Percentiles rank a stretch among this genome's conserved stretches.
Conservation (phyloP, 2,888 invertebrate genomes). For the Andricus curvator region DNA sequence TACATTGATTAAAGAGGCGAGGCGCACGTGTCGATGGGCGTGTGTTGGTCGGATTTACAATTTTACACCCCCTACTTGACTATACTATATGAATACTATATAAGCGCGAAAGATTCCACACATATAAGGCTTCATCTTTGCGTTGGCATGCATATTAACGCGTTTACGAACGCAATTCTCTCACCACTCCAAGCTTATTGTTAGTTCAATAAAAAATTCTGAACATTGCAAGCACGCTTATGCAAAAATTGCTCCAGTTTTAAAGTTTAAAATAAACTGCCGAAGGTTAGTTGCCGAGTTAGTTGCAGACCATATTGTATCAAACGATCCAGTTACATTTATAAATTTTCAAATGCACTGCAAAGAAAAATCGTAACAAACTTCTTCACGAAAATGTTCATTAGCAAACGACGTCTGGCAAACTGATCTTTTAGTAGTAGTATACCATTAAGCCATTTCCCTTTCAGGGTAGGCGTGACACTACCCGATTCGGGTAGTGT, state of each 20-base stretch:
- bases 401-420: too few species aligned
- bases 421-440: too few species aligned
- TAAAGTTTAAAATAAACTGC: not conserved
- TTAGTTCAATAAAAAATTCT: not conserved
- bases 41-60: slow-evolving; percentile 33
- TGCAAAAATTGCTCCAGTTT: not conserved
- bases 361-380: too few species aligned
- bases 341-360: too few species aligned
- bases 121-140: slow-evolving; percentile 10
- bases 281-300: not conserved
- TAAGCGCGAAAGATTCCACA: not conserved
- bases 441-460: too few species aligned
- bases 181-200: not conserved
- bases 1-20: slow-evolving; percentile 56
- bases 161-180: slow-evolving; percentile 1
- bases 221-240: not conserved
- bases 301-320: not conserved
- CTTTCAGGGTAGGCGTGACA: too few species aligned
- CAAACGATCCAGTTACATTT: not conserved
- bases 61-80: not conserved
- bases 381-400: too few species aligned
- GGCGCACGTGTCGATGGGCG: slow-evolving; percentile 43
- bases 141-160: slow-evolving; percentile 20
- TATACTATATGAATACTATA: not conserved
- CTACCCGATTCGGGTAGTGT: too few species aligned